Evolutionary conservation across 2,113 vertebrate species (phyloP), one percentile per base, ranked within the genome.

Genomic region (Gobiocypris rarus): DNA sequence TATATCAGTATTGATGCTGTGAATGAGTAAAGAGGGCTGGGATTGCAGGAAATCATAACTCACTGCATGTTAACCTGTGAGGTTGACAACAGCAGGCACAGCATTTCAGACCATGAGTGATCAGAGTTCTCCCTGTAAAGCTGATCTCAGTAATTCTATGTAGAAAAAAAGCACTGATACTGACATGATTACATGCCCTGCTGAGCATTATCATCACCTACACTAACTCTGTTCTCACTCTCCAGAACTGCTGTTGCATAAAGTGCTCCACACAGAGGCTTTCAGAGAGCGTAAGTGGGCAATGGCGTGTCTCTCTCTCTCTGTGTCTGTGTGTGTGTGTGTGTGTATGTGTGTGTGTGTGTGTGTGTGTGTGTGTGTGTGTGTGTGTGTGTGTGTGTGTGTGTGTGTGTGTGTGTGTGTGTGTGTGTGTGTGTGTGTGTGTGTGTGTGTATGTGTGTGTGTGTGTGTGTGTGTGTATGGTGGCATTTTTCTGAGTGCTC

Each of bases 221-320:
- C 78, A 67, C 26, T 34, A 78, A 59, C 75, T 71, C 34, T 9
- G 70, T 54, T 59, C 24, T 59, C n/a, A 7, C 71, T 75, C 59
- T 38, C 9, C 50, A 83, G 43, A 83, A n/a, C 70, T 63, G 45
- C 70, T 45, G 28, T 82, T 82, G 69, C 69, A 59, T 82, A 82
- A 82, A 82, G 81, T 74, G 67, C 81, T 74, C 56, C 82, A 63
- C 14, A 77, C 73, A 4, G 45, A 84, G 58, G 9, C 43, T 45
- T 43, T 14, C 43, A 83, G 13, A 63, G 71, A 69, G 83, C 61
- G 3, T 83, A 69, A 84, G 74, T 84, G 82, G 59, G 54, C 82
- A 74, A 15, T 59, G 50, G 14, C 45, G 59, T 79, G 10, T 65
- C 3, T 14, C 1, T 65, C 4, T 65, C 14, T 31, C 3, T 38